Evolutionary conservation across 2,888 invertebrate species (phyloP).

Genomic region (Leptinotarsa tumamoca): DNA sequence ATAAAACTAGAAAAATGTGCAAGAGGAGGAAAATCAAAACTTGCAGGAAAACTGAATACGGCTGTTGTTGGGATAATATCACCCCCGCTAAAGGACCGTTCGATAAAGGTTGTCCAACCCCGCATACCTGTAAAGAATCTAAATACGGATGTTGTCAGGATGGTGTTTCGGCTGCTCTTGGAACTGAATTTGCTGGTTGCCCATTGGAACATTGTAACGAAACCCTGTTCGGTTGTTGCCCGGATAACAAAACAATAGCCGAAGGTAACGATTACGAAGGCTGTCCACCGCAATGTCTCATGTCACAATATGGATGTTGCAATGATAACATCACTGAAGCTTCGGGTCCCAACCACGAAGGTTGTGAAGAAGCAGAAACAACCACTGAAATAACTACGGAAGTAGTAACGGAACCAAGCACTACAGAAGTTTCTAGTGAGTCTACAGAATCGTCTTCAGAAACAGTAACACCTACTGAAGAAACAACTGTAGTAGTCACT

Average conservation of each 20-base stretch:
- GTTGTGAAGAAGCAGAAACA: conserved; percentile 56
- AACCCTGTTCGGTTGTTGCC: conserved; percentile 89
- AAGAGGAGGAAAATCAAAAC: conserved; percentile 69
- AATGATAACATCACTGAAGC: conserved; percentile 82
- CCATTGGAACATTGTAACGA: conserved; percentile 79
- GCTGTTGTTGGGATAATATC: conserved; percentile 87
- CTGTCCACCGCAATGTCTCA: conserved; percentile 77
- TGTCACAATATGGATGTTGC: conserved; percentile 85
- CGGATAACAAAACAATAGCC: conserved; percentile 81
- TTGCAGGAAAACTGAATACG: conserved; percentile 78
- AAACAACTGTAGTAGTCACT: conserved; percentile 13
- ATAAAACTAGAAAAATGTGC: conserved; percentile 70
- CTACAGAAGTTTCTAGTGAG: conserved; percentile 29
- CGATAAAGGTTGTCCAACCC: conserved; percentile 80
- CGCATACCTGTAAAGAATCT: conserved; percentile 82
- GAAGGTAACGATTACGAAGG: conserved; percentile 85
- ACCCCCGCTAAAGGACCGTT: conserved; percentile 86
- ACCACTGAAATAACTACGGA: conserved; percentile 58
- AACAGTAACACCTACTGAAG: conserved; percentile 35
- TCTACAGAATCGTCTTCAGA: conserved; percentile 28
- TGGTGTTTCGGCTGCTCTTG: conserved; percentile 81
- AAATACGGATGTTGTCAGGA: conserved; percentile 86
- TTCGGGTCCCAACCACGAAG: conserved; percentile 56
- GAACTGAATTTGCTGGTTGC: conserved; percentile 80
- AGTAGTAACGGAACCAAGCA: conserved; percentile 70